Evolutionary conservation across 1,140 invertebrate species (phyloP).

Genomic region (Lycorma delicatula): DNA sequence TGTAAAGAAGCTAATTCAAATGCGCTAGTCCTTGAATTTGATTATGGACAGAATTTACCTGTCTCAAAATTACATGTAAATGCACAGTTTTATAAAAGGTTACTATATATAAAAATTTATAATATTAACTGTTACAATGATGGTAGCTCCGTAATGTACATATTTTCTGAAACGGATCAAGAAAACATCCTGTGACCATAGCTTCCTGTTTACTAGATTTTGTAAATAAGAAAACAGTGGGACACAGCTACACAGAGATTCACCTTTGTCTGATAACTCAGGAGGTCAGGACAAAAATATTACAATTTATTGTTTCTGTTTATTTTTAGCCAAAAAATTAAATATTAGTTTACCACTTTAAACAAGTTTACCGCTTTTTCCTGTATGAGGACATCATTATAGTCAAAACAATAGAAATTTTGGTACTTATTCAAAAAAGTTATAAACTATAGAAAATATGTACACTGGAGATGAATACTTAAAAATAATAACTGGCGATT

Average conservation of each 20-base stretch:
- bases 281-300: not conserved
- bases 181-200: conserved; percentile 6
- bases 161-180: conserved; percentile 6
- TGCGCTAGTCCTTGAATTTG: conserved; percentile 17
- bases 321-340: not conserved
- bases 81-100: conserved; percentile 17
- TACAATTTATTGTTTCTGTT: not conserved
- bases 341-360: too few species aligned
- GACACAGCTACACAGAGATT: not conserved
- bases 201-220: not conserved
- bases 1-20: not conserved
- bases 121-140: conserved; percentile 16
- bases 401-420: not conserved
- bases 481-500: not conserved
- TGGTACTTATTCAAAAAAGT: not conserved
- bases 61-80: conserved; percentile 15
- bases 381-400: not conserved
- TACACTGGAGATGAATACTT: not conserved
- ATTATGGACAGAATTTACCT: conserved; percentile 18
- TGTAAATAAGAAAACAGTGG: not conserved
- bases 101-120: conserved; percentile 13
- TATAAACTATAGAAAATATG: not conserved
- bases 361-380: not conserved
- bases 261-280: not conserved
- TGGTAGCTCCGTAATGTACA: conserved; percentile 3